Conservation (phyloP, 2,113 vertebrate genomes). For the Panthera tigris region DNA sequence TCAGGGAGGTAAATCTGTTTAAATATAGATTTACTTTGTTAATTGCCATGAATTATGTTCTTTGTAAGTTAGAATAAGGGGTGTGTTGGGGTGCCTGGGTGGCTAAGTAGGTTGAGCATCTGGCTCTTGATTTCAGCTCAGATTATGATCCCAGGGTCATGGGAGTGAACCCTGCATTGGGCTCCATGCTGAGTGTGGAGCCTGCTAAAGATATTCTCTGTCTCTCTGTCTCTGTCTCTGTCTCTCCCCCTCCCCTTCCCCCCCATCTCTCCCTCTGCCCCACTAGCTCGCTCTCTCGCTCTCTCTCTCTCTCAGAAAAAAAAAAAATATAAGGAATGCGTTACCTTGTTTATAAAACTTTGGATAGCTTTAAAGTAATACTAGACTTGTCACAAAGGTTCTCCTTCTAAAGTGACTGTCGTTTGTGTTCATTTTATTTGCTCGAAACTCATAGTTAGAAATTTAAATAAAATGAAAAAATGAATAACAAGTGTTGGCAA, state of each 20-base stretch:
- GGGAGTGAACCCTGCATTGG: too few species aligned
- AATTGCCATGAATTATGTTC: background rate
- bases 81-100: background rate
- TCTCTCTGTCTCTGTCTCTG: too few species aligned
- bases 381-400: background rate
- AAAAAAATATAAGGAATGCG: background rate
- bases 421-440: background rate
- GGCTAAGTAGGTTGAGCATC: too few species aligned
- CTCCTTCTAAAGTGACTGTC: background rate
- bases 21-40: background rate
- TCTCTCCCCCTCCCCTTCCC: too few species aligned
- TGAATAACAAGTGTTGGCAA: background rate
- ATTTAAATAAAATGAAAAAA: background rate
- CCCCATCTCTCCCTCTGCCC: too few species aligned
- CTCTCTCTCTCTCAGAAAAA: too few species aligned
- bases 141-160: too few species aligned
- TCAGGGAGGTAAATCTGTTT: background rate
- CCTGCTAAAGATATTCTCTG: too few species aligned
- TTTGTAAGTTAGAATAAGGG: background rate
- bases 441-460: background rate
- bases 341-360: background rate
- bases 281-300: fast-evolving
- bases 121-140: too few species aligned
- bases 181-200: too few species aligned
- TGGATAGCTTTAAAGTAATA: background rate